Base-by-base conservation (phyloP, 2,888 invertebrate genomes). In the Apamea sordens region DNA sequence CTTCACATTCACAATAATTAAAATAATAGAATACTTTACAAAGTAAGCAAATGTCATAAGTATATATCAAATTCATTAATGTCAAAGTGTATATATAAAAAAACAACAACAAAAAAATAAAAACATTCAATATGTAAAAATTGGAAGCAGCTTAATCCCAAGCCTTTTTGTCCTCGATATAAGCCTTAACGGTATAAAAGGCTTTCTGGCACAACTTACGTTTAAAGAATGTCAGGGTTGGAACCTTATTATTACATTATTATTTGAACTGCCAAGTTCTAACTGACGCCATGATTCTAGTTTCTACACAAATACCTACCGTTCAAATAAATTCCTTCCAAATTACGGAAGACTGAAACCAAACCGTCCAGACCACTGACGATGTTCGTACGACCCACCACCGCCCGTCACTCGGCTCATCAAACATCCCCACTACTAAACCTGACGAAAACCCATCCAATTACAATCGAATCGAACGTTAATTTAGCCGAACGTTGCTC, bases 401-500 rank as follows among this genome's bases (percentile, higher is more conserved):
- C 28, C 50, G 7, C 68, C 68, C 69, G 64, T 85, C 84, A 78
- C 53, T 73, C 72, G 72, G 69, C n/a, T 78, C 75, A 84, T 85
- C 85, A 85, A 84, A 78, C 74, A 32, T 56, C 70, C 73, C 63
- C 77, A 71, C 73, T 15, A 56, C 70, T 50, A 74, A 68, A 84
- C 64, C 84, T 61, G 18, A 84, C 77, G 85, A 72, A 84, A 84
- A 78, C 83, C 80, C 75, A 85, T 86, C 83, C 85, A 86, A 86
- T 85, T 77, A 85, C 85, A 53, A 83, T 67, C 76, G 56, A 73
- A 80, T 85, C 86, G 86, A 85, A 85, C 80, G 74, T 85, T 85
- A 86, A 81, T 84, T 85, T 76, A 73, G 75, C 77, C 63, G 56
- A 84, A 77, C 77, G 73, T 76, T 67, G 64, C 65, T 68, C 64